Base-by-base conservation (phyloP, 2,113 vertebrate genomes). In the Myrmecobius fasciatus region DNA sequence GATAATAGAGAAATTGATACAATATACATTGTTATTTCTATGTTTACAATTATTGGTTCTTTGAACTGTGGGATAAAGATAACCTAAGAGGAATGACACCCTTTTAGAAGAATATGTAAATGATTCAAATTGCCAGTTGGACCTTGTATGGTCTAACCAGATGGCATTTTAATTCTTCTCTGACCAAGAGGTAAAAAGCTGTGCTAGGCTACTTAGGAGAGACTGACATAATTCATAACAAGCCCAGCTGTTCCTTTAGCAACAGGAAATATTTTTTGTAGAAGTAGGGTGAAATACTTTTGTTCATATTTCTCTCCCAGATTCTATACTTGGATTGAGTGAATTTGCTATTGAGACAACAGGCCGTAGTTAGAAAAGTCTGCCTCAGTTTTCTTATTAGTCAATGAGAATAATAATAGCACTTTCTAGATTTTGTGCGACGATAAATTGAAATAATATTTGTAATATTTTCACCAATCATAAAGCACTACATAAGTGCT, bases 381-480 rank as follows among this genome's bases (percentile, higher is more conserved):
- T 43, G 25, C 89, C 14, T 93, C 94, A 46, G 49, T 75, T 91
- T 94, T 20, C 36, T 89, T 22, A 60, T 95, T 31, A 88, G 92
- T 53, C 5, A 90, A 31, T 94, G 83, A 92, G 7, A n/a, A 92
- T 92, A 26, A 53, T 89, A 31, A 52, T 89, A 94, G 28, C 46
- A 53, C 20, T 25, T 93, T 8, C 28, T 8, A 31, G 25, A 24
- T 28, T 94, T 56, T 12, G 89, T 91, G 54, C 92, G 90, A 83
- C 52, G 31, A 47, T 94, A 36, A 52, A 91, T 49, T 91, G 89
- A 96, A 28, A 93, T 92, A 97, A 89, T 60, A 20, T 1, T 53
- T 53, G 53, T 53, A 53, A 25, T 24, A 53, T 53, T 53, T 25
- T 53, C 20, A 53, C 53, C 53, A 53, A 53, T 25, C 22, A 53